A percentile compares a stretch with the other conserved stretches of the same genome.
Conservation (phyloP, 2,888 invertebrate genomes). For the Drosophila quinaria region DNA sequence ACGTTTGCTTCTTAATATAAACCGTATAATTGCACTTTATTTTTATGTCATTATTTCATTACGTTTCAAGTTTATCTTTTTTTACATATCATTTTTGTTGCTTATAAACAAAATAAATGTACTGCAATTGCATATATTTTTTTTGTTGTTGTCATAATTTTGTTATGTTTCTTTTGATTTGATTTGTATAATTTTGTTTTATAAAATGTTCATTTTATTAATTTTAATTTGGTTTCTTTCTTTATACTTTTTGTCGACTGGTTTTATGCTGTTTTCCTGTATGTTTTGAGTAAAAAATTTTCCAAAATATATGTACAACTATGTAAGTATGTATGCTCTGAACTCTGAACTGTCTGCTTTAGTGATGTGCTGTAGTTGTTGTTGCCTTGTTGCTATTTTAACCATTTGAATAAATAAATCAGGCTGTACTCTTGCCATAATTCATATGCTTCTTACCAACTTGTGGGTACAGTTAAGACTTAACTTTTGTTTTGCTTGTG, state of each 20-base stretch:
- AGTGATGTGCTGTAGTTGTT: conserved; percentile 63
- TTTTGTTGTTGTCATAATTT: conserved; percentile 43
- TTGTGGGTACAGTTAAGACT: conserved; percentile 44
- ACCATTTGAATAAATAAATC: conserved; percentile 12
- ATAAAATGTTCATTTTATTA: conserved; percentile 49
- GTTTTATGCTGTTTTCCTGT: conserved; percentile 43
- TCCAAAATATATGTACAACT: conserved; percentile 80
- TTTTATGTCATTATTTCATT: conserved; percentile 55
- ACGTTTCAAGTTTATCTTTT: conserved; percentile 37
- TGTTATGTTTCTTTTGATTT: conserved; percentile 37
- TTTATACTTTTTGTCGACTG: conserved; percentile 37
- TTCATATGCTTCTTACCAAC: conserved; percentile 17
- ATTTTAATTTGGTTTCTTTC: conserved; percentile 34
- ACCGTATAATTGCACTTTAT: conserved; percentile 80
- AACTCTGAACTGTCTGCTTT: conserved; percentile 46
- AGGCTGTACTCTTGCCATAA: conserved; percentile 14
- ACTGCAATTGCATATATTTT: conserved; percentile 50
- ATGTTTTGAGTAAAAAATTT: conserved; percentile 76
- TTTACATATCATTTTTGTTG: conserved; percentile 49
- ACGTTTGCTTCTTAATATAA: conserved; percentile 72
- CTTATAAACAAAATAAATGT: conserved; percentile 59
- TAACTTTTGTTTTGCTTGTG: conserved; percentile 51
- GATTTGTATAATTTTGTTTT: conserved; percentile 63
- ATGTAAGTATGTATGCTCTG: conserved; percentile 58
- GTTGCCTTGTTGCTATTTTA: conserved; percentile 41